Percentiles rank a stretch among this genome's conserved stretches.
Conservation (phyloP, 2,113 vertebrate genomes). For the Rhinolophus sinicus region DNA sequence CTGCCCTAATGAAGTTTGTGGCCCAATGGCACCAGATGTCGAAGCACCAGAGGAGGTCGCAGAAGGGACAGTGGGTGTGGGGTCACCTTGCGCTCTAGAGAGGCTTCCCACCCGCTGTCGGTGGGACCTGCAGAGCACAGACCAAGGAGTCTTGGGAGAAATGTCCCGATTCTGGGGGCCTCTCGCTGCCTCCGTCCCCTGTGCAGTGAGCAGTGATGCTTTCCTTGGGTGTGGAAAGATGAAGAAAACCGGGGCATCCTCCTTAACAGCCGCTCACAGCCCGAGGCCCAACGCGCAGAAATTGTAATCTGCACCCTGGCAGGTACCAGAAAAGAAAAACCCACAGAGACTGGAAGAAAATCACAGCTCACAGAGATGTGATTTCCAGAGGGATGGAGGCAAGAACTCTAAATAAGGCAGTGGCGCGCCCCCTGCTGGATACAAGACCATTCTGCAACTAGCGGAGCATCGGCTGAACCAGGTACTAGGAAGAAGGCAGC, state of each 20-base stretch:
- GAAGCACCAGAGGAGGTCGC: background rate
- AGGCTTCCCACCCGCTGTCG: background rate
- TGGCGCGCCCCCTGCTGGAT: slow-evolving; percentile 59
- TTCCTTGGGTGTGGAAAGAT: background rate
- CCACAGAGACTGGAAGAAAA: background rate
- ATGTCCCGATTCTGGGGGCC: background rate
- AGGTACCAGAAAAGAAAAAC: background rate
- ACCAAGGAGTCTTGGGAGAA: background rate
- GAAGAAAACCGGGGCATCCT: background rate
- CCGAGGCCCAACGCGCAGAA: background rate
- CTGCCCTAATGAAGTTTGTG: background rate
- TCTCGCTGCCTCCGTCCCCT: background rate
- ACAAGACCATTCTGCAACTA: background rate
- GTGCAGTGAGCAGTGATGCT: background rate
- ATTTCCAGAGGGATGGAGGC: background rate
- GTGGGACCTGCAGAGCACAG: background rate
- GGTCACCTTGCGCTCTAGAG: accelerated
- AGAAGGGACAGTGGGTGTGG: background rate
- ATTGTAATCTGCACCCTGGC: background rate
- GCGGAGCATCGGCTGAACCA: no score
- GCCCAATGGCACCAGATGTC: background rate
- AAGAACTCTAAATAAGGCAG: background rate
- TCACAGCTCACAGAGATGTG: background rate
- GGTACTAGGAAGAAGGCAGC: background rate
- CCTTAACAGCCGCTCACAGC: background rate